A percentile compares a stretch with the other conserved stretches of the same genome.
phyloP scores from a whole-genome alignment of 2,888 invertebrate species.

The Chrysolina americana region DNA sequence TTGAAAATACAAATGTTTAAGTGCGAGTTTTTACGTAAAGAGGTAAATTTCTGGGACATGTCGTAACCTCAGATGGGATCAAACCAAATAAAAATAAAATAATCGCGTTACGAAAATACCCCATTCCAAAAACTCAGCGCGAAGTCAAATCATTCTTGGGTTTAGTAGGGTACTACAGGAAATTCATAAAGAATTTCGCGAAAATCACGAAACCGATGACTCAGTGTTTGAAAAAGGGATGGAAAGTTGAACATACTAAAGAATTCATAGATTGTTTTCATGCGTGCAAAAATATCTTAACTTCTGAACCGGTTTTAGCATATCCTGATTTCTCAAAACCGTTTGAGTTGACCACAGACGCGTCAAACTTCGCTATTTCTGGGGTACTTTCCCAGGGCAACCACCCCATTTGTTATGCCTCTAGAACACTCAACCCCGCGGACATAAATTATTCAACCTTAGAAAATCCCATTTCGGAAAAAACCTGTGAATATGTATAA shows the following conservation, averaged over 20 bases:
- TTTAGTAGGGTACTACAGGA: constrained; percentile 42
- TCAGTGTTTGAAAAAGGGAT: constrained; percentile 28
- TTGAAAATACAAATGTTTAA: constrained; percentile 57
- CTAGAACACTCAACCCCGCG: no score
- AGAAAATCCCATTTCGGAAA: no score
- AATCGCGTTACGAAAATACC: constrained; percentile 51
- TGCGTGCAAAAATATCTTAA: constrained; percentile 7
- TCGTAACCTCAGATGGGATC: constrained; percentile 59
- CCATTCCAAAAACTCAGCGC: constrained; percentile 51
- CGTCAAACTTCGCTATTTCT: constrained; percentile 29
- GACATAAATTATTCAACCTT: no score
- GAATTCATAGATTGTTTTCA: constrained; percentile 27
- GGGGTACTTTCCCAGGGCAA: constrained; percentile 31
- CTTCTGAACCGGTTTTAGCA: constrained; percentile 19
- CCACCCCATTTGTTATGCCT: constrained; percentile 26
- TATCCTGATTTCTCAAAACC: constrained; percentile 31
- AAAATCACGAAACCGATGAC: constrained; percentile 47
- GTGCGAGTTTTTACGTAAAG: constrained; percentile 54
- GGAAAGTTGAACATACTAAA: constrained; percentile 4
- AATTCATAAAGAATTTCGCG: constrained; percentile 51
- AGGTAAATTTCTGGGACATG: constrained; percentile 61
- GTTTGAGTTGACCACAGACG: constrained; percentile 34
- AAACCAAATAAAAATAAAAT: constrained; percentile 62
- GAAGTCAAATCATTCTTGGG: constrained; percentile 58
- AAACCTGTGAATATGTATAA: no score